Evolutionary conservation across 2,888 invertebrate genomes (phyloP), one percentile per base, ranked within the genome.

Genomic region (Anthrax anthrax): DNA sequence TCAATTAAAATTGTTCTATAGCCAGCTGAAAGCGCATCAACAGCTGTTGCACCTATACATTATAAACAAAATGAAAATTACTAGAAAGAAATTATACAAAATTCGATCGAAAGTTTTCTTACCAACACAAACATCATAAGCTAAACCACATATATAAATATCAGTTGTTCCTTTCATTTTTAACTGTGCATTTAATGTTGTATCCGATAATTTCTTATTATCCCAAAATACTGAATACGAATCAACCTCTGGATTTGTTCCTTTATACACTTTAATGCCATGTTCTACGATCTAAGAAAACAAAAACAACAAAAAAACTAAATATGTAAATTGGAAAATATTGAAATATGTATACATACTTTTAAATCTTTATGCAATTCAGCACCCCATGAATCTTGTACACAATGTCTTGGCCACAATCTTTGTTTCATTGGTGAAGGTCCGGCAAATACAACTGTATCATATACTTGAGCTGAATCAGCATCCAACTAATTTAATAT

Each of bases 151-250:
- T 37, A 94, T 83, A 67, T 89, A 94, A 55, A 96, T 86, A 64
- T 95, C 94, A 5, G 91, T 89, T 43, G 89, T 83, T 47, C 80
- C 80, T 58, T 82, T 78, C 66, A 80, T 70, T 49, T 84, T 78
- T 48, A 96, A 74, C 62, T 90, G 84, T 10, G 80, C 77, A 60
- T 83, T 81, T 39, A 96, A 73, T 13, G 83, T 81, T 6, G 95
- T 95, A 63, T 90, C 83, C 2, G 85, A 83, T 50, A 87, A 71
- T 67, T 89, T 90, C 70, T 88, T 87, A 70, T 97, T 97, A 71
- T 97, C 96, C 88, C 91, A 94, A 74, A 97, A 97, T 40, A 94
- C 96, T 0, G 95, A 95, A 69, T 97, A 97, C 2, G 94, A 92
- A 69, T 97, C 97, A 47, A 96, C 87, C 55, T 92, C 89, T 0